These are phyloP conservation scores for Paracentrotus lividus DNA, from an alignment of 53 echinoderm and acorn worm genomes.

Conservation along the genomic window DNA sequence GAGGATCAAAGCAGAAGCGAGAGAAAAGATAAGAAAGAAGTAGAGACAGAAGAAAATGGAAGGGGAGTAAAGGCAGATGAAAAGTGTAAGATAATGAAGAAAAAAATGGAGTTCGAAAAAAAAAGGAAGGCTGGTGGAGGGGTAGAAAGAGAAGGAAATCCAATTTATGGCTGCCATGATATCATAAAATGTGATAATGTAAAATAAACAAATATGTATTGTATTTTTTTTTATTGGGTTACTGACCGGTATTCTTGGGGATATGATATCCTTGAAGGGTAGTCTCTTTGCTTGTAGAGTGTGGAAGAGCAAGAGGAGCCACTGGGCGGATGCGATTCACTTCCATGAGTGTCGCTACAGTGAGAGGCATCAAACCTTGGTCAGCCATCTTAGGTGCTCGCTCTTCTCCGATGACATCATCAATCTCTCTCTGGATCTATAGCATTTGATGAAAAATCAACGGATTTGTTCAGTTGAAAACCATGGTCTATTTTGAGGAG, in stretches of 20 bases:
- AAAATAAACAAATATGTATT: not conserved
- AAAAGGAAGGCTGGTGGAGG: too few relatives aligned
- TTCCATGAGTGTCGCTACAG: slow-evolving; percentile 71
- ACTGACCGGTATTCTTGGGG: not conserved
- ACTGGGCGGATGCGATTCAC: slow-evolving; percentile 64
- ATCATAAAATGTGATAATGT: too few relatives aligned
- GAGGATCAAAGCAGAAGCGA: too few relatives aligned
- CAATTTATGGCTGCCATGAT: too few relatives aligned
- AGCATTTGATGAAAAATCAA: slow-evolving; percentile 17
- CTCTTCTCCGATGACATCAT: slow-evolving; percentile 46
- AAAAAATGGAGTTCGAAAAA: too few relatives aligned
- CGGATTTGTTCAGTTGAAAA: too few relatives aligned
- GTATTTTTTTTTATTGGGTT: too few relatives aligned
- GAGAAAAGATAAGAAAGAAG: not conserved
- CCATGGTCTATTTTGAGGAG: too few relatives aligned
- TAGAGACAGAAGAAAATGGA: not conserved
- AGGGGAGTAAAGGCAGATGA: too few relatives aligned
- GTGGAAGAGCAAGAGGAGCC: slow-evolving; percentile 49
- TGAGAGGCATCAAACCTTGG: slow-evolving; percentile 62
- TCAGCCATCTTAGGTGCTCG: slow-evolving; percentile 59
- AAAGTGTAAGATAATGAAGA: too few relatives aligned
- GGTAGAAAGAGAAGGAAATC: too few relatives aligned
- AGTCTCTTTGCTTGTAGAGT: not conserved
- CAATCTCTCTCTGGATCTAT: slow-evolving; percentile 69
- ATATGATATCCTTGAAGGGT: not conserved